A percentile compares a stretch with the other conserved stretches of the same genome.
Conservation (phyloP, 2,888 invertebrate genomes). For the Metalampra italica region DNA sequence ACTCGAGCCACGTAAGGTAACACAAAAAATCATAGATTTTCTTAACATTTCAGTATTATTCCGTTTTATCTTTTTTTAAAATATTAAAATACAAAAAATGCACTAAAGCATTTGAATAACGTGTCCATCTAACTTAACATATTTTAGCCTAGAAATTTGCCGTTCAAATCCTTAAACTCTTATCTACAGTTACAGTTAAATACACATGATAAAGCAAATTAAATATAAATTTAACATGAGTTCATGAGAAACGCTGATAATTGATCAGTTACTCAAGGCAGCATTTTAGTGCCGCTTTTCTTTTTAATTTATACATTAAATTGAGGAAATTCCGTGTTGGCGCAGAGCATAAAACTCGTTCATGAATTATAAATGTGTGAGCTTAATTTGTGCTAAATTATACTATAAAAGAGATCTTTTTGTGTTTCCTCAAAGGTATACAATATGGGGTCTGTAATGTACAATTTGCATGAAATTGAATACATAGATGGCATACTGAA, state of each 20-base stretch:
- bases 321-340: slow-evolving; percentile 31
- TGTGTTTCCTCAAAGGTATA: slow-evolving; percentile 25
- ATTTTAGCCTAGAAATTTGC: no score
- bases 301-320: slow-evolving; percentile 37
- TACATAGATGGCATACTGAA: slow-evolving; percentile 28
- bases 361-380: slow-evolving; percentile 54
- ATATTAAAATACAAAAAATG: no score
- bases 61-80: no score
- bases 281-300: slow-evolving; percentile 20
- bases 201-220: no score
- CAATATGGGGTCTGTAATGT: slow-evolving; percentile 23
- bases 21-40: no score
- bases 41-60: no score
- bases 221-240: background rate
- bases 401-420: slow-evolving; percentile 48
- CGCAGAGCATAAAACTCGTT: slow-evolving; percentile 31
- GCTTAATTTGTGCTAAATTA: slow-evolving; percentile 61
- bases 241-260: background rate
- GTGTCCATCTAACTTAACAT: no score
- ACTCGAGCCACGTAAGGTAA: background rate
- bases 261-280: slow-evolving; percentile 22
- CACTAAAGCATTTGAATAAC: no score
- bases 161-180: no score
- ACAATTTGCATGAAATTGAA: slow-evolving; percentile 52
- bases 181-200: no score